Base-by-base conservation (phyloP, 2,113 vertebrate species). In the Oncorhynchus gorbuscha region DNA sequence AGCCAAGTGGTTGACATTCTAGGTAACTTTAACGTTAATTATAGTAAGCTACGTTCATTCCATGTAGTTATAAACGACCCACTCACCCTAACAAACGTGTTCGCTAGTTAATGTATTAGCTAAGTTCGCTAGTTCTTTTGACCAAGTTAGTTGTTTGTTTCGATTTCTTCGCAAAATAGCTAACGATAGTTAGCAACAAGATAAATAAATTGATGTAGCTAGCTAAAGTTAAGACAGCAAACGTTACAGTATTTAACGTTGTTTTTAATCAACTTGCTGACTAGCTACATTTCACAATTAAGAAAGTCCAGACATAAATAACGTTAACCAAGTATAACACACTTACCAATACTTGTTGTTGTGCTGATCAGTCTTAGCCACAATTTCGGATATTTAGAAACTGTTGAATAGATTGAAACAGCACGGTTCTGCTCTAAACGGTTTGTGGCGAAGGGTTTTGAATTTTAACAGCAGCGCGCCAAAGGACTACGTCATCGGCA, bases 381-480 rank as follows among this genome's bases (percentile, higher is more conserved):
- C 69, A 26, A 5, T 18, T 8, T 35, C 1, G 1, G 14, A 14
- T 5, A 12, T 1, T 45, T 3, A 5, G 28, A 12, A 12, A 32
- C n/a, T 6, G 22, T 5, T 3, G 18, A 35, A 18, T 3, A 45
- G 6, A 30, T 45, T 11, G 16, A 3, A 14, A 20, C 3, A 18
- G 14, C 30, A 39, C 14, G 26, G 65, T 5, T 22, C 32, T 4
- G 4, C 14, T 3, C 4, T 3, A 39, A 80, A 80, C 85, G 61
- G 79, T 84, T 75, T 30, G 59, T 74, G 49, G 1, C 11, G 4
- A 32, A 5, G 1, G 9, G 39, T 45, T 92, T 93, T 92, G 81
- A 90, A 91, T 91, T 84, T 72, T 9, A 18, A 45, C 49, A 5
- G 80, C 20, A 72, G 86, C 83, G 89, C 92, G 92, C 91, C 90